Conservation (phyloP, 2,888 invertebrate species). For the Pyrocoelia pectoralis region DNA sequence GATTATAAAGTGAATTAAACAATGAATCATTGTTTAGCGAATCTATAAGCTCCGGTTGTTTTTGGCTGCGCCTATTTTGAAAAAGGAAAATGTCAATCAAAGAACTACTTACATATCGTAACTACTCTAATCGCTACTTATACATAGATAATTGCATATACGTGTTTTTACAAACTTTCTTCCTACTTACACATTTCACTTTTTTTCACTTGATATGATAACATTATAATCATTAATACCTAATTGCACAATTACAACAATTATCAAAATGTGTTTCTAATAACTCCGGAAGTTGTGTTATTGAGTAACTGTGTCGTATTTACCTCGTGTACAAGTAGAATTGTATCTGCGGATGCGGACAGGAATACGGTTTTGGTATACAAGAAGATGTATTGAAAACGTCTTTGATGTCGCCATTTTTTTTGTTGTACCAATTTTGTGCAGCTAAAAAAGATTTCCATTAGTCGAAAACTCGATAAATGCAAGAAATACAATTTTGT, state of each 20-base stretch:
- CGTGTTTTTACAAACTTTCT: background rate
- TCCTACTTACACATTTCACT: background rate
- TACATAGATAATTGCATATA: background rate
- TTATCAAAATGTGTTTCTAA: too few species aligned
- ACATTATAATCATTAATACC: too few species aligned
- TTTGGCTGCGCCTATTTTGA: constrained; percentile 76
- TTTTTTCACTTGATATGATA: background rate
- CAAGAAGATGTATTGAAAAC: constrained; percentile 83
- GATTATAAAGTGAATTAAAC: constrained; percentile 78
- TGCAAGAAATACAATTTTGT: background rate
- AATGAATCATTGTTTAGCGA: constrained; percentile 75
- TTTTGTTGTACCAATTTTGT: background rate
- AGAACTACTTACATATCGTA: too few species aligned
- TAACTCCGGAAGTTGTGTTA: too few species aligned
- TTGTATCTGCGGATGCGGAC: constrained; percentile 84
- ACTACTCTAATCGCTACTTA: too few species aligned
- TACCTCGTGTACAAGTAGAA: constrained; percentile 85
- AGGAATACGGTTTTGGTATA: constrained; percentile 79
- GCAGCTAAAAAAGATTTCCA: constrained; percentile 18
- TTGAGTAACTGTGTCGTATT: too few species aligned
- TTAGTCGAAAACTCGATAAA: too few species aligned
- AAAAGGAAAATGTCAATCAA: too few species aligned
- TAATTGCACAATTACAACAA: too few species aligned
- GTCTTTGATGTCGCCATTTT: constrained; percentile 61
- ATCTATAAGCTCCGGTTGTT: constrained; percentile 75